phyloP scores from a whole-genome alignment of 2,797 vertebrate species.

The Syngnathus rostellatus region DNA sequence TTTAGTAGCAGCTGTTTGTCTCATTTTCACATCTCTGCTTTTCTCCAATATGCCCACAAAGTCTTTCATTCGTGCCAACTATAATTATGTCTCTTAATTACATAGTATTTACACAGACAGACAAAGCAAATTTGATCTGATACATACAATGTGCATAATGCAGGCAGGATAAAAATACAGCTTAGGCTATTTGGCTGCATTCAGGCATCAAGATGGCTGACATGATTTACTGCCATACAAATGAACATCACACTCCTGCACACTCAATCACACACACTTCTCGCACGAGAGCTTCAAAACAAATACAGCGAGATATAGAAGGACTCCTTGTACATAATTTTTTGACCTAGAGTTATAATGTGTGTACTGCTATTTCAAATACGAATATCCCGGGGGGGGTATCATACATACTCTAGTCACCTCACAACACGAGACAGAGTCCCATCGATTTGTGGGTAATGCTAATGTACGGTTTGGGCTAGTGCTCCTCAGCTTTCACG shows the following conservation, averaged over 20 bases:
- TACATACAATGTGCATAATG: slow-evolving; percentile 16
- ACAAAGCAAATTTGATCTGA: slow-evolving; percentile 49
- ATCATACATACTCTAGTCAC: slow-evolving; percentile 26
- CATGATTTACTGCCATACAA: slow-evolving; percentile 26
- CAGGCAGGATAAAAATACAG: slow-evolving; percentile 22
- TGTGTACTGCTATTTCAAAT: background rate
- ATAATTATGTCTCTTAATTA: slow-evolving; percentile 56
- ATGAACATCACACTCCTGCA: background rate
- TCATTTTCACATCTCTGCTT: background rate
- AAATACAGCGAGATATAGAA: background rate
- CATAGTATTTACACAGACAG: slow-evolving; percentile 35
- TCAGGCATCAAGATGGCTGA: slow-evolving; percentile 21
- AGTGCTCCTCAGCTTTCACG: slow-evolving; percentile 3
- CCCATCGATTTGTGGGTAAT: slow-evolving; percentile 42
- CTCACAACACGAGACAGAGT: slow-evolving; percentile 31
- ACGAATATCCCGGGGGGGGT: slow-evolving; percentile 2
- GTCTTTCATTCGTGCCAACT: slow-evolving; percentile 28
- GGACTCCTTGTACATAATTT: background rate
- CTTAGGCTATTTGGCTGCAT: slow-evolving; percentile 6
- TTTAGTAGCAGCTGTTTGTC: background rate
- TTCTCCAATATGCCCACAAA: slow-evolving; percentile 7
- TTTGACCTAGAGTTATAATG: background rate
- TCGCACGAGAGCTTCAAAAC: slow-evolving; percentile 12
- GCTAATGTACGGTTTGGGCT: slow-evolving; percentile 24
- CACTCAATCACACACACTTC: background rate